Evolutionary conservation across 2,888 invertebrate species (phyloP).

Genomic region (Mesoligia furuncula): DNA sequence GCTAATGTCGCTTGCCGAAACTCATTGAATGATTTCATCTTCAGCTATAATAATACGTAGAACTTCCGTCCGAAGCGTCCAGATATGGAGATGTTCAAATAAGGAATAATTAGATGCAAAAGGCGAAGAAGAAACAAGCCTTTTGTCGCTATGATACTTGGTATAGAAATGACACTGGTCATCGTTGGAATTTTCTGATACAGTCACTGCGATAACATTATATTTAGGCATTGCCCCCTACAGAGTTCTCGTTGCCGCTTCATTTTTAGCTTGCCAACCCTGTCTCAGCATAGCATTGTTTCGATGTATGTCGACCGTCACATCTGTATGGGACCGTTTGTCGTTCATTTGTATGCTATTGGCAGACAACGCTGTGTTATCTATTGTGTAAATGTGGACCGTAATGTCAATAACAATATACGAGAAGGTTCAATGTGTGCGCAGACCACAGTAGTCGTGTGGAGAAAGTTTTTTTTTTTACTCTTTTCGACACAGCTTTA

Average conservation of each 20-base stretch:
- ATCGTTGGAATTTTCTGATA: not conserved
- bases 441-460: slow-evolving; percentile 20
- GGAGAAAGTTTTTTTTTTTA: slow-evolving; percentile 57
- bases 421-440: slow-evolving; percentile 45
- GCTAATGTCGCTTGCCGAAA: not conserved
- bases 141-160: slow-evolving; percentile 2
- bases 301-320: slow-evolving; percentile 74
- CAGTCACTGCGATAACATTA: not conserved
- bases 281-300: slow-evolving; percentile 71
- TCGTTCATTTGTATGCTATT: slow-evolving; percentile 81
- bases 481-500: not conserved
- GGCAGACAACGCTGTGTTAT: slow-evolving; percentile 74
- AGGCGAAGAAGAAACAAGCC: not conserved
- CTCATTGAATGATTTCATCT: not conserved
- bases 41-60: slow-evolving; percentile 1
- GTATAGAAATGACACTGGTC: not conserved
- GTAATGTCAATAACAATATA: slow-evolving; percentile 78
- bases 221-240: not conserved
- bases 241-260: not conserved
- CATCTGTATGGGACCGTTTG: slow-evolving; percentile 75
- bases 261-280: slow-evolving; percentile 48
- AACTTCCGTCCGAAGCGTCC: not conserved
- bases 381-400: slow-evolving; percentile 83
- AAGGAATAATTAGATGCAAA: not conserved
- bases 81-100: not conserved